Conservation (phyloP, 2,113 vertebrate species). For the Centrocercus urophasianus region DNA sequence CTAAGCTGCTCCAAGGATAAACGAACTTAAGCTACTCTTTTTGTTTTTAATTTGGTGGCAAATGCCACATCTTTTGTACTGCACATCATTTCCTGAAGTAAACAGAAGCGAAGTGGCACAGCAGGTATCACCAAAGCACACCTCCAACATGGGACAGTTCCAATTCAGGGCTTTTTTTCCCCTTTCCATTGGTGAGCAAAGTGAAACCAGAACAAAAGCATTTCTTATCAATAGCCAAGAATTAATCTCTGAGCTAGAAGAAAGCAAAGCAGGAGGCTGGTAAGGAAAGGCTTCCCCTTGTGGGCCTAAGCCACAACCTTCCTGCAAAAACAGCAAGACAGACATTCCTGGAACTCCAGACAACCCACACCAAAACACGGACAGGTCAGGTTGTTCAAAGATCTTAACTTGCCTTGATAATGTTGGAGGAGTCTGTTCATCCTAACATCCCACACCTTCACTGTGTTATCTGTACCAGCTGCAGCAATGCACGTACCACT, state of each 20-base stretch:
- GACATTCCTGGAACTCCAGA: background rate
- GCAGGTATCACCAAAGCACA: background rate
- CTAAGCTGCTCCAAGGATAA: background rate
- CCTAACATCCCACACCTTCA: slow-evolving; percentile 96
- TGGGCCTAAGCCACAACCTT: background rate
- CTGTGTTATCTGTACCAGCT: slow-evolving; percentile 88
- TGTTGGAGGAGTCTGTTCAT: slow-evolving; percentile 93
- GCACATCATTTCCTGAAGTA: background rate
- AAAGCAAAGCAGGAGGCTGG: background rate
- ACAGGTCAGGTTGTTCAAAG: fast-evolving
- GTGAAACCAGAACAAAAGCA: background rate
- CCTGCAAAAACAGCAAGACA: background rate
- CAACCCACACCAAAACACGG: fast-evolving
- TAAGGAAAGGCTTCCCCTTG: background rate
- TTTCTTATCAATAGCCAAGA: background rate
- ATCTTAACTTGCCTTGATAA: slow-evolving; percentile 86
- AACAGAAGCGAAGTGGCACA: background rate
- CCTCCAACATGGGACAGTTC: background rate
- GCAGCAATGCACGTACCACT: slow-evolving; percentile 91
- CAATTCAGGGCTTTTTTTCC: background rate
- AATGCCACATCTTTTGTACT: background rate
- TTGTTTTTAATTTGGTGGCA: background rate
- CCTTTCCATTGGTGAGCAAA: background rate
- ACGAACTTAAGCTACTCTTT: background rate
- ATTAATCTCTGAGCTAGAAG: background rate